Base-by-base conservation (phyloP, 2,113 vertebrate genomes). In the Boulengeromyrus knoepffleri region DNA sequence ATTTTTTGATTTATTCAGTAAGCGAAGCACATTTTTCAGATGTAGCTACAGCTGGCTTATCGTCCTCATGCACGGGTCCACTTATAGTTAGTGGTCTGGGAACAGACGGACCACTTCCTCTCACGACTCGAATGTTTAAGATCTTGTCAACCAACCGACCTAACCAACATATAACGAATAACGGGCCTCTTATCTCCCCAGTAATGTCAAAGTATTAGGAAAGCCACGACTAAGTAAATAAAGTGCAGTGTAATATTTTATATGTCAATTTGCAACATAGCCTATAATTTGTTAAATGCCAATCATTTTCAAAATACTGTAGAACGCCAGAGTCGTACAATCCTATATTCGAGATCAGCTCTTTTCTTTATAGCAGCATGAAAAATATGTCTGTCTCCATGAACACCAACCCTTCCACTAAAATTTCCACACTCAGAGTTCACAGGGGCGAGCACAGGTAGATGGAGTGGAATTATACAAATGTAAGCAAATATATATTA, bases 381-480 rank as follows among this genome's bases (percentile, higher is more conserved):
- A 80, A 17, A 42, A 80, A 80, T 39, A n/a, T 36, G 3, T 36
- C 7, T 13, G 9, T 70, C n/a, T 31, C 10, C 9, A 31, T 70
- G n/a, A 31, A 70, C 62, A 31, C 74, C 36, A 80, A 95, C 90
- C 96, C 96, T 89, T 98, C 97, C 42, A 98, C 90, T 91, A 98
- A 93, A n/a, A 13, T 31, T 31, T 70, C 62, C 62, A 70, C n/a
- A 8, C 62, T 27, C 10, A 31, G 10, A 70, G n/a, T 31, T 27
- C 62, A 31, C 62, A 13, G 3, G 62, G 3, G 62, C 10, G 62
- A 13, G 9, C n/a, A 27, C n/a, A 66, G 10, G 27, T 31, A 70
- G 3, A 66, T n/a, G 2, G n/a, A 31, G n/a, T 70, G n/a, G 62
- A 27, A 27, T 27, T 31, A 13, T 70, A 27, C 7, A 85, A 46